Percentiles rank a stretch among this genome's conserved stretches.
Conservation (phyloP, 2,113 vertebrate species). For the Psophia crepitans region DNA sequence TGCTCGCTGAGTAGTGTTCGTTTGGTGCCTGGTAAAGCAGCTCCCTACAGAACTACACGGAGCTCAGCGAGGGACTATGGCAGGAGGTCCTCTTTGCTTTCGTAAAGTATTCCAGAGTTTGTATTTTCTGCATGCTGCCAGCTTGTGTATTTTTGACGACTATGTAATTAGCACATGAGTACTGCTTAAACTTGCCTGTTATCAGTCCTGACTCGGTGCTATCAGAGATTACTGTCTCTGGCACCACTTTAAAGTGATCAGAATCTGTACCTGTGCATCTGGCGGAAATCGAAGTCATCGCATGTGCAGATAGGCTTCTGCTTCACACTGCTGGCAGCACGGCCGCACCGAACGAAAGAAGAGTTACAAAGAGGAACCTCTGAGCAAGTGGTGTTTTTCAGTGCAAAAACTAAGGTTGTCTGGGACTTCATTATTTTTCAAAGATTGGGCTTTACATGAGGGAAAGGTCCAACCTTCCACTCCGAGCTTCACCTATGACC, state of each 20-base stretch:
- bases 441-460: neutral
- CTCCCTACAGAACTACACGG: neutral
- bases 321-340: neutral
- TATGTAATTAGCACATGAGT: neutral
- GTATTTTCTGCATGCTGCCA: neutral
- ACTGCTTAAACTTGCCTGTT: conserved; percentile 42
- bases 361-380: neutral
- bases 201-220: neutral
- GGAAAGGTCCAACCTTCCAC: neutral
- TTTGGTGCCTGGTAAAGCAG: neutral
- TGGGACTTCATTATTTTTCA: neutral
- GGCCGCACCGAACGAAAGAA: neutral
- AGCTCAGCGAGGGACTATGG: neutral
- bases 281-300: neutral
- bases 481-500: neutral
- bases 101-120: neutral
- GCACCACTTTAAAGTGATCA: conserved; percentile 18
- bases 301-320: neutral
- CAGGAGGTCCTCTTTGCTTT: neutral
- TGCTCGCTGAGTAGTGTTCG: neutral
- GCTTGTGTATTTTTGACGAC: neutral
- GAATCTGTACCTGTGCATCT: neutral
- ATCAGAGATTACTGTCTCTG: conserved; percentile 37
- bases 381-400: neutral
- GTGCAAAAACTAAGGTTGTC: neutral